These are phyloP conservation scores for Drosophila serrata DNA, from an alignment of 1,140 invertebrate genomes.

Conservation along the genomic window DNA sequence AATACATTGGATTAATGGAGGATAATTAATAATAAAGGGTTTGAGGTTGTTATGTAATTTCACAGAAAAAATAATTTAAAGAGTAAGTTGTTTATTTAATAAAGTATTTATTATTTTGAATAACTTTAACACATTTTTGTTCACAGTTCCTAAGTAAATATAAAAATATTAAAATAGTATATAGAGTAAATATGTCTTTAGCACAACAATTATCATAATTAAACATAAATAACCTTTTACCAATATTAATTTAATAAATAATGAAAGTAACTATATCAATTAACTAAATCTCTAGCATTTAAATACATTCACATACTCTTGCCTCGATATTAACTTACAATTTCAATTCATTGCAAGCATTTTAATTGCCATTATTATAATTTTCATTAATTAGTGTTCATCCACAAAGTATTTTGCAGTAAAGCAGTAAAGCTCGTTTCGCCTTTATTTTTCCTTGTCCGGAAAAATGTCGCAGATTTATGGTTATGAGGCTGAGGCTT, in stretches of 20 bases:
- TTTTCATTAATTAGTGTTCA: slow-evolving; percentile 12
- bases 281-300: slow-evolving; percentile 6
- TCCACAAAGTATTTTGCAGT: slow-evolving; percentile 3
- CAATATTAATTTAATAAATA: not conserved
- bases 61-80: no score
- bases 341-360: not conserved
- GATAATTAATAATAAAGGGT: not conserved
- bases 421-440: not conserved
- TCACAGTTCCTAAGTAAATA: no score
- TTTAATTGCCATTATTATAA: not conserved
- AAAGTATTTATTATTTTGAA: no score
- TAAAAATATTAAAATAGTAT: no score
- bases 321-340: not conserved
- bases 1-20: slow-evolving; percentile 11
- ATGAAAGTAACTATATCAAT: not conserved
- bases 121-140: no score
- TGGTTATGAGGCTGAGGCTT: slow-evolving; percentile 14
- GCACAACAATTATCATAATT: not conserved
- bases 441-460: not conserved
- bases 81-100: no score
- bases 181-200: not conserved
- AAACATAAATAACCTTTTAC: not conserved
- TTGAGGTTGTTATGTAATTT: not conserved
- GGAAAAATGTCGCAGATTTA: slow-evolving; percentile 20
- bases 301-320: not conserved